Base-by-base conservation (phyloP, 1,140 invertebrate genomes). In the Lepidurus couesii region DNA sequence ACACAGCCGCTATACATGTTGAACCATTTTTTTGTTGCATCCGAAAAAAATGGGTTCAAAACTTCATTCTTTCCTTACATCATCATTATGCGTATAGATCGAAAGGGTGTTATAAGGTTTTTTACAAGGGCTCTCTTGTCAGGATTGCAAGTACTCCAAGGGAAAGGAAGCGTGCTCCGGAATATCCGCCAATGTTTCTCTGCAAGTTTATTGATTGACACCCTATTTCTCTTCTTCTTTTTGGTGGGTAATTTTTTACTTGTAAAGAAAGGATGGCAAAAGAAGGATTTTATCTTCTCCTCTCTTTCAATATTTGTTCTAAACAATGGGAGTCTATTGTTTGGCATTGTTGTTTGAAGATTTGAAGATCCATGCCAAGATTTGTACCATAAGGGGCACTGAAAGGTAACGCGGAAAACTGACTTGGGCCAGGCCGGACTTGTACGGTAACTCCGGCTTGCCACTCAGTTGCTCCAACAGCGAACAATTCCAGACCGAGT, bases 151-250 rank as follows among this genome's bases (percentile, higher is more conserved):
- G 34, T 34, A 34, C 34, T 34, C 34, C 3, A 34, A 34, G 34
- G 34, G 34, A 34, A 3, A 34, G 34, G 34, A 34, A 65, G n/a
- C 53, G 53, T 65, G 53, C 53, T 65, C 53, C 8, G 53, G 53
- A 65, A 65, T 65, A 65, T 65, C 53, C 53, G 53, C 53, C 53
- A 65, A 65, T 65, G 21, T 13, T 13, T 65, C 21, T 47, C 45
- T 21, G 0, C 6, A 1, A 21, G 16, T 21, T 21, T 65, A 13
- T 65, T 65, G 53, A 65, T 65, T 65, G 53, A 65, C 16, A 65
- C 16, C 34, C 34, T 34, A 34, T 34, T 34, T 34, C 34, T 34
- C 34, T 34, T 34, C 34, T 34, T 34, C 34, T 34, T 34, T 34
- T 34, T 34, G 34, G 34, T 34, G 34, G 3, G 34, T 34, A 34